These are phyloP conservation scores for Drosophila watanabei DNA, from an alignment of 1,140 invertebrate genomes.

Conservation along the genomic window DNA sequence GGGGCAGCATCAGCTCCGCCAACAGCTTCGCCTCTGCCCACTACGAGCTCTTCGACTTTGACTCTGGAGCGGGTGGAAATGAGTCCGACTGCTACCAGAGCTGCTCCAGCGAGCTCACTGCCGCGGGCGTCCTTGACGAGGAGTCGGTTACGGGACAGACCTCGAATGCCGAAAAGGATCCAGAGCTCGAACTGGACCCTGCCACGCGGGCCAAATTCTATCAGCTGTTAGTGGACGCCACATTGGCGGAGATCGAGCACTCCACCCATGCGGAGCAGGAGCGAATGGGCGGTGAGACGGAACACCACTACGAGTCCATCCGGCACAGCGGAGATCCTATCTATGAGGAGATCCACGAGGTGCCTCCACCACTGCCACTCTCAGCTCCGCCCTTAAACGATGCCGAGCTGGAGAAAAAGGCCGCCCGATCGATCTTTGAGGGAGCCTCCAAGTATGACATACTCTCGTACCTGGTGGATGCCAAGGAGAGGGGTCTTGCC, in stretches of 20 bases:
- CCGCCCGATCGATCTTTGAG: conserved; percentile 91
- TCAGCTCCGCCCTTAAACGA: conserved; percentile 90
- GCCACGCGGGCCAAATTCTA: conserved; percentile 89
- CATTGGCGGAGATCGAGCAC: conserved; percentile 88
- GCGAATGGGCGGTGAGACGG: conserved; percentile 56
- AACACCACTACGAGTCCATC: conserved; percentile 93
- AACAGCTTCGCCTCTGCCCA: conserved; percentile 86
- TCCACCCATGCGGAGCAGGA: conserved; percentile 85
- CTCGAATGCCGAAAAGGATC: background rate
- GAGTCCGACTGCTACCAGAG: conserved; percentile 90
- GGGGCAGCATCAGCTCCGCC: conserved; percentile 86
- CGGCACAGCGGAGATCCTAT: conserved; percentile 91
- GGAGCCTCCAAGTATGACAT: conserved; percentile 95
- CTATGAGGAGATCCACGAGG: conserved; percentile 94
- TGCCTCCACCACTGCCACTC: conserved; percentile 91
- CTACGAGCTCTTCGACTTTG: conserved; percentile 86
- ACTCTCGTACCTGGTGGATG: conserved; percentile 94
- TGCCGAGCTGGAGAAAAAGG: conserved; percentile 89
- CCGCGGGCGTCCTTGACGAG: conserved; percentile 86
- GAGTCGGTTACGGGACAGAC: background rate
- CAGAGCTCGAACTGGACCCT: conserved; percentile 67
- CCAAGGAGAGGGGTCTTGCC: conserved; percentile 90
- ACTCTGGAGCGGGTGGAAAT: conserved; percentile 60
- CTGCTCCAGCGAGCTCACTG: conserved; percentile 88
- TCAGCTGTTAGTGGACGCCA: conserved; percentile 89